Base-by-base conservation (phyloP, 2,797 vertebrate genomes). In the Micrastur ruficollis region DNA sequence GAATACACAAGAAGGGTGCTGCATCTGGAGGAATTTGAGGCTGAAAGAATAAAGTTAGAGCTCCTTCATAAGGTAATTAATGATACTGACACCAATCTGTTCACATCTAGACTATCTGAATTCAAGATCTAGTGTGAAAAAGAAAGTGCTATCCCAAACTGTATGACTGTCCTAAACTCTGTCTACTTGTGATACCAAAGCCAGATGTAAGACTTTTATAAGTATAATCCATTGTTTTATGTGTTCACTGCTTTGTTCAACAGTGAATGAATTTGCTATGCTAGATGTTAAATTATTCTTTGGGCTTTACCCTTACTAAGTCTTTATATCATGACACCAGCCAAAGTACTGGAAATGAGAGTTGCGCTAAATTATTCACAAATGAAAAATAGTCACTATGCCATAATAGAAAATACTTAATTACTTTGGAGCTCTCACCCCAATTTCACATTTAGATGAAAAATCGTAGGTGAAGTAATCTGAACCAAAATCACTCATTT, bases 21-120 rank as follows among this genome's bases (percentile, higher is more conserved):
- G 61, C 95, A 71, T 94, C 97, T 98, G 67, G 95, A 95, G 71
- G 97, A 98, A 62, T 98, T 99, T 96, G 98, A 98, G 83, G 81
- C 97, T 95, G 98, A 99, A 97, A 98, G 98, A 86, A 97, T 94
- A 66, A 96, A 97, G 78, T 95, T 98, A 93, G 96, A 98, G 61
- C 80, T 72, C 86, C 85, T 98, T 93, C 93, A 94, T 76, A 97
- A 97, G 97, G 98, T 98, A 98, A 97, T 75, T 47, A 78, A 65
- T 36, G 20, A 56, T 86, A 79, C 7, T 81, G 22, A 82, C 91
- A 4, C 11, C 15, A 62, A 16, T 68, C 38, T 63, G 8, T 81
- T 92, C 44, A 32, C 5, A 6, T 82, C n/a, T 84, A 73, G 59
- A 73, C 14, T 63, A 23, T 47, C 3, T 67, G 46, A 72, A 81